Conservation (phyloP, 2,797 vertebrate genomes). For the Chaetodon trifasciatus region DNA sequence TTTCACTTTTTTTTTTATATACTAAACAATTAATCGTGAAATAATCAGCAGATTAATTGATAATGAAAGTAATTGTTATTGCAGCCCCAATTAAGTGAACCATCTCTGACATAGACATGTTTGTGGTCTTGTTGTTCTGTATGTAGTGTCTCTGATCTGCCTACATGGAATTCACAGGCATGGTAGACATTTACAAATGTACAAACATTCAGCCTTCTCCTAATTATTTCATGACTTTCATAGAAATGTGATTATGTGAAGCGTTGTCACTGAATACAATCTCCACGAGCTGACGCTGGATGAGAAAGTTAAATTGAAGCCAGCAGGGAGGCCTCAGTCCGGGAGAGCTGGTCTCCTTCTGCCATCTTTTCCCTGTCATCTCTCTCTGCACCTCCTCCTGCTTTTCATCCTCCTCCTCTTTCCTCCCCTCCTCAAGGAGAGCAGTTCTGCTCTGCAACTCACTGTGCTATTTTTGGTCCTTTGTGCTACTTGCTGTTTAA, state of each 20-base stretch:
- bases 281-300: conserved; percentile 8
- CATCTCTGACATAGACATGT: conserved; percentile 32
- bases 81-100: conserved; percentile 8
- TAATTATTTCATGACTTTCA: conserved; percentile 12
- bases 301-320: conserved; percentile 50
- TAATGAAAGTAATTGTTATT: not conserved
- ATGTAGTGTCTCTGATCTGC: conserved; percentile 1
- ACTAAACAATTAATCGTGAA: no score
- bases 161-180: not conserved
- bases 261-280: not conserved
- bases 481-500: conserved; percentile 88
- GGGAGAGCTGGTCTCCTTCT: conserved; percentile 53
- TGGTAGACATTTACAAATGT: conserved; percentile 1
- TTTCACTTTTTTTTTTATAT: no score
- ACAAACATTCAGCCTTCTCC: not conserved
- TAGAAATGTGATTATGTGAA: conserved; percentile 4
- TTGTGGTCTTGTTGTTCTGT: conserved; percentile 9
- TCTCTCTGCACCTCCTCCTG: conserved; percentile 64
- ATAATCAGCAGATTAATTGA: no score
- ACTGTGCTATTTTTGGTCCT: conserved; percentile 88
- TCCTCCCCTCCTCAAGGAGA: conserved; percentile 79
- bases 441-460: conserved; percentile 85
- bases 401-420: conserved; percentile 64
- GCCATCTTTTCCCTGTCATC: conserved; percentile 68
- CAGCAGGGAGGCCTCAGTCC: conserved; percentile 48